Evolutionary conservation across 35 echinoderm and acorn worm genomes (phyloP).

Genomic region (Anneissia japonica): DNA sequence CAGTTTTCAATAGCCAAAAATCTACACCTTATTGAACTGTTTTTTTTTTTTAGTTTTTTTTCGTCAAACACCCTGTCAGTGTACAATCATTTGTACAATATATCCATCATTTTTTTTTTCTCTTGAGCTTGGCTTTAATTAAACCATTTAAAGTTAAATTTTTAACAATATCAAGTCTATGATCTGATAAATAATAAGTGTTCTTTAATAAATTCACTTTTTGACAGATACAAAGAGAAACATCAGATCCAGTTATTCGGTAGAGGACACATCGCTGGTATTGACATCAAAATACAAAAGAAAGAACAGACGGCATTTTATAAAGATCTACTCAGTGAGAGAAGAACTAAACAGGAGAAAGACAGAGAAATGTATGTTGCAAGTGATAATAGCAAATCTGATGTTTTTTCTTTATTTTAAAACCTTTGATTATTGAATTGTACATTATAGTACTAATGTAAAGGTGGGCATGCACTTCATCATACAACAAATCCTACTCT

Average conservation of each 20-base stretch:
- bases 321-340: conserved; percentile 52
- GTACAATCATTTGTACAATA: too few relatives aligned
- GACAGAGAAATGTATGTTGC: conserved; percentile 88
- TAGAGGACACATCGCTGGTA: conserved; percentile 80
- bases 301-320: conserved; percentile 81
- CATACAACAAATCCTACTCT: too few relatives aligned
- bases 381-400: background rate
- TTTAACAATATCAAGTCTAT: too few relatives aligned
- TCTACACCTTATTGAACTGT: background rate
- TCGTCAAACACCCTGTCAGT: background rate
- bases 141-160: too few relatives aligned
- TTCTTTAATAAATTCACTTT: too few relatives aligned
- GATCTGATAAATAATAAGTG: too few relatives aligned
- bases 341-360: conserved; percentile 79
- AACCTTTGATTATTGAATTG: background rate
- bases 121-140: too few relatives aligned
- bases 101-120: too few relatives aligned
- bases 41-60: background rate
- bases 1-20: background rate
- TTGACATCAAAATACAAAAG: conserved; percentile 94
- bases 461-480: too few relatives aligned
- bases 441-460: too few relatives aligned
- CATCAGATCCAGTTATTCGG: conserved; percentile 90
- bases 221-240: conserved; percentile 75
- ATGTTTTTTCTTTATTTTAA: background rate